These are phyloP conservation scores for Augiades crinisus DNA, from an alignment of 2,888 invertebrate species.

Conservation along the genomic window DNA sequence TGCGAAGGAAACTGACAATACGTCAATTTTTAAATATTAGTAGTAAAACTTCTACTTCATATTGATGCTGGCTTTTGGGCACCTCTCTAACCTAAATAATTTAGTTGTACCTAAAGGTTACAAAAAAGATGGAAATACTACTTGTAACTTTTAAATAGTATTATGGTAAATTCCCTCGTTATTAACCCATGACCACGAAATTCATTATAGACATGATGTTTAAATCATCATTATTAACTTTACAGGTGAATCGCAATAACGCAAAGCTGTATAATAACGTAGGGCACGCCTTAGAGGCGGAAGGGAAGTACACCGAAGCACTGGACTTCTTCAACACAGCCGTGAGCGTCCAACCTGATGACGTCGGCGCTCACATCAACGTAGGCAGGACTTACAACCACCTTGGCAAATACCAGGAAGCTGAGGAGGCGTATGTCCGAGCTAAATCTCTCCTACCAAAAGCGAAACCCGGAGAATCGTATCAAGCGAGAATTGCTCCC, in stretches of 20 bases:
- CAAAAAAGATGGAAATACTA: too few species aligned
- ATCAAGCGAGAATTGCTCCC: conserved; percentile 97
- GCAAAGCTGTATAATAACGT: conserved; percentile 99
- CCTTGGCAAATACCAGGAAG: conserved; percentile 87
- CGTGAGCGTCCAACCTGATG: conserved; percentile 95
- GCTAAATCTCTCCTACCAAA: conserved; percentile 95
- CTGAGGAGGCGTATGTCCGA: conserved; percentile 95
- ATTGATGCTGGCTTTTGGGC: too few species aligned
- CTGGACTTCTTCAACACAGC: conserved; percentile 95
- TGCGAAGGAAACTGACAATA: too few species aligned
- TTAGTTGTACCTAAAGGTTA: too few species aligned
- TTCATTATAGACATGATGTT: too few species aligned
- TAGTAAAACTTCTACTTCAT: too few species aligned
- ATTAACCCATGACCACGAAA: too few species aligned
- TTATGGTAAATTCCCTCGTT: too few species aligned
- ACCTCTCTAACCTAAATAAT: too few species aligned
- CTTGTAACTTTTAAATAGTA: too few species aligned
- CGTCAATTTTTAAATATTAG: too few species aligned
- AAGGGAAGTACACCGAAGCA: conserved; percentile 86
- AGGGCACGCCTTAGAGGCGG: conserved; percentile 95
- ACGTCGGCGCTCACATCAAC: conserved; percentile 98
- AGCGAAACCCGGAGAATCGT: conserved; percentile 95
- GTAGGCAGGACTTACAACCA: conserved; percentile 97
- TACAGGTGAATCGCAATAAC: conserved; percentile 91
- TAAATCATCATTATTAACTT: conserved; percentile 33